These are phyloP conservation scores for Ceratitis capitata DNA, from an alignment of 1,140 invertebrate species.

Conservation along the genomic window DNA sequence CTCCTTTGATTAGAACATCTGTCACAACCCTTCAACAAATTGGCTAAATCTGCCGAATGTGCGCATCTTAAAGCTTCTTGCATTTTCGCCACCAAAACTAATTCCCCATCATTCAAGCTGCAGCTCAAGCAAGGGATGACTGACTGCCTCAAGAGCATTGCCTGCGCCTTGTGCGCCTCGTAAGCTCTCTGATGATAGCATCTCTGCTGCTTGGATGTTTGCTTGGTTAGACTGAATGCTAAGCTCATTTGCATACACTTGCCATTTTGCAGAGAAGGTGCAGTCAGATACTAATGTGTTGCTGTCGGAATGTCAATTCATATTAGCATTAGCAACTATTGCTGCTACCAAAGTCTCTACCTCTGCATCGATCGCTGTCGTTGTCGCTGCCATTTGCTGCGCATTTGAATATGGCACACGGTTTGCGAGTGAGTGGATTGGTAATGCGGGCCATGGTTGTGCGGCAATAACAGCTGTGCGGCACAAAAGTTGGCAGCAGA, in stretches of 20 bases:
- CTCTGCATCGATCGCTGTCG: neutral
- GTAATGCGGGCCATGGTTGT: neutral
- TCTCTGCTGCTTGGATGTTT: neutral
- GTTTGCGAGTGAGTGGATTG: too few species aligned
- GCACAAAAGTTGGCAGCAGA: conserved; percentile 12
- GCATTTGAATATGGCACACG: conserved; percentile 8
- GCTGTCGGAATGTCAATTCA: conserved; percentile 37
- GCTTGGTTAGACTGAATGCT: neutral
- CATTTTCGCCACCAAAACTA: neutral
- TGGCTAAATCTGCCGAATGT: neutral
- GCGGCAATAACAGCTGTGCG: conserved; percentile 32
- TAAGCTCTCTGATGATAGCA: neutral
- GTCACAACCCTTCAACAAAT: neutral
- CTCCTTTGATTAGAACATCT: too few species aligned
- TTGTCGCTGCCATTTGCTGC: neutral
- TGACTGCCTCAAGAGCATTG: too few species aligned
- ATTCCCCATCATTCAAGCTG: neutral
- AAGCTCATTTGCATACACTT: conserved; percentile 33
- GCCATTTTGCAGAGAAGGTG: conserved; percentile 30
- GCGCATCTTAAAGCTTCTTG: neutral
- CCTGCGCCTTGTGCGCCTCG: neutral
- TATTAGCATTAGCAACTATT: conserved; percentile 36
- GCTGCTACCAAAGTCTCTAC: neutral
- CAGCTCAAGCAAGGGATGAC: neutral
- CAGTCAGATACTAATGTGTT: conserved; percentile 33